Conservation (phyloP, 2,113 vertebrate species). For the Fregetta grallaria region DNA sequence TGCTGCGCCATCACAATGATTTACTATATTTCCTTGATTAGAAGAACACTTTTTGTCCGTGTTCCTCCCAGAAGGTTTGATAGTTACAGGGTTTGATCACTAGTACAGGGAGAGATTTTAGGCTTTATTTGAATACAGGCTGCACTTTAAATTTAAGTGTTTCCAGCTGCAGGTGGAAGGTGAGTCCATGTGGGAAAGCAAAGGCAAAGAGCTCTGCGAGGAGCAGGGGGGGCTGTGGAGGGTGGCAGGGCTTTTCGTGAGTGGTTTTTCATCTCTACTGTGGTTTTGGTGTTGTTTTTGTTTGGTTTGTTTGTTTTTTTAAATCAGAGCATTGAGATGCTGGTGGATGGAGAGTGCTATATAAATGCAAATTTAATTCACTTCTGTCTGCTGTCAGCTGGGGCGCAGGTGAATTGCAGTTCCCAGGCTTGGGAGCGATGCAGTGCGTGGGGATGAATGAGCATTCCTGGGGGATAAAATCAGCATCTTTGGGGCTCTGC, state of each 20-base stretch:
- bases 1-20: neutral
- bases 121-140: neutral
- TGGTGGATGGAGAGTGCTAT: neutral
- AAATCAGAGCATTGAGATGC: neutral
- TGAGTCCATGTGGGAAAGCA: neutral
- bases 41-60: neutral
- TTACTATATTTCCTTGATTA: neutral
- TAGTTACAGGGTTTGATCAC: neutral
- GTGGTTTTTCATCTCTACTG: neutral
- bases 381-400: neutral
- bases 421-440: rapidly evolving
- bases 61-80: neutral
- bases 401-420: neutral
- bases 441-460: rapidly evolving
- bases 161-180: neutral
- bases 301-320: neutral
- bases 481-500: neutral
- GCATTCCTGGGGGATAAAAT: rapidly evolving
- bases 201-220: neutral
- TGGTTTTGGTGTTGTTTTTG: too few species aligned
- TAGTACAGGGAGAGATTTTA: neutral
- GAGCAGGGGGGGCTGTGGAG: neutral
- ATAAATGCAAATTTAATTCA: neutral
- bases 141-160: neutral
- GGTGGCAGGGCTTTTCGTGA: neutral